These are phyloP conservation scores for Brachionichthys hirsutus DNA, from an alignment of 2,113 vertebrate genomes.

Conservation along the genomic window DNA sequence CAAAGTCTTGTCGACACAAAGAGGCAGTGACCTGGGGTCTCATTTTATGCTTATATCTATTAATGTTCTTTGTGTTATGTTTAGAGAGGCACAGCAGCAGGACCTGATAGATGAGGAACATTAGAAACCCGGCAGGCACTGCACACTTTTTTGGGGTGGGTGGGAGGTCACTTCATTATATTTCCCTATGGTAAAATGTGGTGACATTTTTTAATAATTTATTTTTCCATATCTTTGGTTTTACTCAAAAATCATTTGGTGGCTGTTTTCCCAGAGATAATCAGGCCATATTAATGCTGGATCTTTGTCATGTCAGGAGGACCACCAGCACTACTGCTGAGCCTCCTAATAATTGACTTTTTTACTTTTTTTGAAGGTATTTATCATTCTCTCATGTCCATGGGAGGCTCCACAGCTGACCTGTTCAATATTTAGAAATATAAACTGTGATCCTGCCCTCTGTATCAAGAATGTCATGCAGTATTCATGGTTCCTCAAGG, in stretches of 20 bases:
- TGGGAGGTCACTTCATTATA: conserved; percentile 81
- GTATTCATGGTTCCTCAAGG: conserved; percentile 56
- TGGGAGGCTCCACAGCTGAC: conserved; percentile 82
- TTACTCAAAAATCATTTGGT: conserved; percentile 77
- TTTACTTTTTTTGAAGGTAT: conserved; percentile 78
- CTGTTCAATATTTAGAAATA: conserved; percentile 70
- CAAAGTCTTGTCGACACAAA: conserved; percentile 61
- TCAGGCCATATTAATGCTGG: conserved; percentile 85
- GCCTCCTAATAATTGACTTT: conserved; percentile 84
- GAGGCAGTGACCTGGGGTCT: conserved; percentile 71
- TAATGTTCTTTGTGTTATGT: conserved; percentile 77
- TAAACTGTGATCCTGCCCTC: conserved; percentile 68
- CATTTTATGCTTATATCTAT: conserved; percentile 75
- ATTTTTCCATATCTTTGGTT: conserved; percentile 60
- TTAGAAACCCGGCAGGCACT: conserved; percentile 83
- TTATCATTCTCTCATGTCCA: conserved; percentile 84
- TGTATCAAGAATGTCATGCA: conserved; percentile 35
- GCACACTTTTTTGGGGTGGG: conserved; percentile 55
- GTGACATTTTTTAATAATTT: conserved; percentile 65
- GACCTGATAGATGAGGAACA: conserved; percentile 86
- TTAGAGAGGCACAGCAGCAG: conserved; percentile 72
- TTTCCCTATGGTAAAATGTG: conserved; percentile 73
- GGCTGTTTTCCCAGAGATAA: conserved; percentile 82
- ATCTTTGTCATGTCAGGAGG: conserved; percentile 80
- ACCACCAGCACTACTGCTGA: conserved; percentile 81